These are phyloP conservation scores for Rhynchomys soricoides DNA, from an alignment of 2,113 vertebrate genomes.

Conservation along the genomic window DNA sequence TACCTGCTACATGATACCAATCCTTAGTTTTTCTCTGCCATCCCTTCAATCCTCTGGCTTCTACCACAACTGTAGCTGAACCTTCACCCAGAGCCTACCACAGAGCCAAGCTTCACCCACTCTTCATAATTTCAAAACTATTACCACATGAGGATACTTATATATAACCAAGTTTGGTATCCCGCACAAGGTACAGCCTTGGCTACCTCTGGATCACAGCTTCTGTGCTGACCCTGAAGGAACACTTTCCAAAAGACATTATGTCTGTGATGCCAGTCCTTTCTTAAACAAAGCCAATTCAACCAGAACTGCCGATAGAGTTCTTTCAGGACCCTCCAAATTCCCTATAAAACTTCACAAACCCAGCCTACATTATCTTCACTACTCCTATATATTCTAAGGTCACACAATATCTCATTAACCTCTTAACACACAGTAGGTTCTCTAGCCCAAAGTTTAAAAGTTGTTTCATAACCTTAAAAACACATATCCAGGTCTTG, in stretches of 20 bases:
- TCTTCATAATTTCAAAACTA: not conserved
- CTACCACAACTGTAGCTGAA: not conserved
- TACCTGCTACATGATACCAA: not conserved
- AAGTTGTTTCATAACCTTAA: no score
- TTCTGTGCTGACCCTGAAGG: not conserved
- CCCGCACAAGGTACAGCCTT: not conserved
- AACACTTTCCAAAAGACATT: not conserved
- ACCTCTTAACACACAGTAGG: not conserved
- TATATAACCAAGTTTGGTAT: not conserved
- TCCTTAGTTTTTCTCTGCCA: not conserved
- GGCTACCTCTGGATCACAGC: not conserved
- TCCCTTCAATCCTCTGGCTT: not conserved
- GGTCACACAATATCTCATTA: not conserved
- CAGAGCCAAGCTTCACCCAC: not conserved
- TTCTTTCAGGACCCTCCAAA: not conserved
- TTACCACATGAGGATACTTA: not conserved
- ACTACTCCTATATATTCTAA: not conserved
- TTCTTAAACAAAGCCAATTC: not conserved
- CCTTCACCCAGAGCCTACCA: not conserved
- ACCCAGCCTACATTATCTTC: not conserved
- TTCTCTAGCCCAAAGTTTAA: not conserved
- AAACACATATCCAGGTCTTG: not conserved
- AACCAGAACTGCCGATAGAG: not conserved
- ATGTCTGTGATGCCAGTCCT: not conserved
- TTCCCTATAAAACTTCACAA: not conserved